Evolutionary conservation across 2,888 invertebrate species (phyloP).

Genomic region (Erebia aethiops): DNA sequence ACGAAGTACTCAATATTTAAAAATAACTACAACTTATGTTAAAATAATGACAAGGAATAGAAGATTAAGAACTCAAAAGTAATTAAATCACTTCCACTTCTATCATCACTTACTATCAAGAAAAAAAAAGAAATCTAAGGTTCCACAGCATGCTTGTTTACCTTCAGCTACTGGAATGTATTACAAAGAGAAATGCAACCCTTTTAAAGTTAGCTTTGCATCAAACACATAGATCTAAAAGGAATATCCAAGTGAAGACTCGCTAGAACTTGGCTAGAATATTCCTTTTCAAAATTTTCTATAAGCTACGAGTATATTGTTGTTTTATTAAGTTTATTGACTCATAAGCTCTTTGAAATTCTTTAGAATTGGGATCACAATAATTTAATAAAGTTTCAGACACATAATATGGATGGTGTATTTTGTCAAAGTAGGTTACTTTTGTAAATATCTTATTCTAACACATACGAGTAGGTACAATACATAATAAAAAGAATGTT

Average conservation of each 20-base stretch:
- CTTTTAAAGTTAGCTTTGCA: slow-evolving; percentile 19
- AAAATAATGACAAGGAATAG: too few species aligned
- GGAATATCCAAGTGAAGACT: slow-evolving; percentile 10
- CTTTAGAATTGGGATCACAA: background rate
- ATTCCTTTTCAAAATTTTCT: slow-evolving; percentile 1
- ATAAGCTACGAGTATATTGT: background rate
- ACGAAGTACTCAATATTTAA: background rate
- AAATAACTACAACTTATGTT: background rate
- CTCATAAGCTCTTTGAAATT: background rate
- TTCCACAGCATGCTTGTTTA: background rate
- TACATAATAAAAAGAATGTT: too few species aligned
- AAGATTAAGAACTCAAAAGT: too few species aligned
- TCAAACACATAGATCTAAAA: slow-evolving; percentile 20
- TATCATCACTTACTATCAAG: too few species aligned
- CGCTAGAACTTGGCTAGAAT: background rate
- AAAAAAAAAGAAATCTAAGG: background rate
- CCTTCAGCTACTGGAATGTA: background rate
- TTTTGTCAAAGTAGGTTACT: too few species aligned
- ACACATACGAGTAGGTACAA: too few species aligned
- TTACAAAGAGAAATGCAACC: slow-evolving; percentile 10
- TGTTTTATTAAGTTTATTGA: background rate
- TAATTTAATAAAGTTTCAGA: too few species aligned
- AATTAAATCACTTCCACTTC: too few species aligned
- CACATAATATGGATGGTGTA: too few species aligned
- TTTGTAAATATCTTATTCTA: too few species aligned